Conservation (phyloP, 1,140 invertebrate species). For the Scaptomyza graminum region DNA sequence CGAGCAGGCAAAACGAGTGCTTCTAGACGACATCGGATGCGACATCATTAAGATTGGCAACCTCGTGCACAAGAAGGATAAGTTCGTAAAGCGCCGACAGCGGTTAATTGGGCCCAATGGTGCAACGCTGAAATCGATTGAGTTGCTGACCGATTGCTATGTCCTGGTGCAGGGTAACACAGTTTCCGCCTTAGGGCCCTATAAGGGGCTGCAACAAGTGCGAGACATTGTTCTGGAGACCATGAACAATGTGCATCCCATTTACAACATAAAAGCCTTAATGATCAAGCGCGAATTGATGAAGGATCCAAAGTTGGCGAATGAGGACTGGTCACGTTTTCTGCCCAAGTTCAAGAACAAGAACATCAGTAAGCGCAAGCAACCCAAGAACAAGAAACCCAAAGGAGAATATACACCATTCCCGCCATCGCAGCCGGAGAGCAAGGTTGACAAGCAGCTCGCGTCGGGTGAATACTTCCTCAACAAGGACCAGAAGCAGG, state of each 20-base stretch:
- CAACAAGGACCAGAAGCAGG: constrained; percentile 91
- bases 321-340: constrained; percentile 99
- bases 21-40: constrained; percentile 95
- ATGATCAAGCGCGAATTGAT: constrained; percentile 99
- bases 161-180: constrained; percentile 98
- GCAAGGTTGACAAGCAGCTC: constrained; percentile 97
- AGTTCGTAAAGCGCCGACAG: constrained; percentile 98
- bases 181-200: constrained; percentile 97
- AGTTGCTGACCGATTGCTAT: constrained; percentile 99
- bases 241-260: constrained; percentile 99
- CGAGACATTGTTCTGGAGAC: constrained; percentile 97
- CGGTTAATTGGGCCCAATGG: constrained; percentile 98
- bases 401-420: constrained; percentile 99
- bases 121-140: constrained; percentile 98
- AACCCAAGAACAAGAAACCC: constrained; percentile 91
- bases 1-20: constrained; percentile 94
- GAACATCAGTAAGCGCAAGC: constrained; percentile 93
- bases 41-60: constrained; percentile 99
- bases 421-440: constrained; percentile 96
- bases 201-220: constrained; percentile 96
- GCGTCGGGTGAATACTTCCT: constrained; percentile 99
- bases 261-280: constrained; percentile 98
- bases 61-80: constrained; percentile 95
- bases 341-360: constrained; percentile 98
- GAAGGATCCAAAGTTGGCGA: constrained; percentile 95